A percentile compares a stretch with the other conserved stretches of the same genome.
Evolutionary conservation across 1,140 invertebrate genomes (phyloP).

Genomic region (Scaptomyza montana): DNA sequence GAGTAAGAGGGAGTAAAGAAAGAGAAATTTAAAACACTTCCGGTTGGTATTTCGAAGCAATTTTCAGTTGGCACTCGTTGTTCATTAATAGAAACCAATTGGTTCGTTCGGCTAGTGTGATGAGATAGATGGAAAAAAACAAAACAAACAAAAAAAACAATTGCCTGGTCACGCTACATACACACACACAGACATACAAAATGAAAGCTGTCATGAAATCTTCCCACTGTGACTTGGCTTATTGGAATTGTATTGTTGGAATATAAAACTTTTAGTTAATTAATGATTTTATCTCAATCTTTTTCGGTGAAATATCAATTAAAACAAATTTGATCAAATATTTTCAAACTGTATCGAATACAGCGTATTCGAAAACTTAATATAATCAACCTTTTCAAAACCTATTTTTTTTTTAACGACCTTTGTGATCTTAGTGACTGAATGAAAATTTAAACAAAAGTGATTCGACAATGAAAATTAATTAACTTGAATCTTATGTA

Average conservation of each 20-base stretch:
- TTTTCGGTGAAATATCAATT: background rate
- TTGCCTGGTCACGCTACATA: conserved; percentile 30
- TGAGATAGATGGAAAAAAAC: conserved; percentile 22
- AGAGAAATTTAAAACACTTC: conserved; percentile 73
- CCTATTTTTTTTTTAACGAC: background rate
- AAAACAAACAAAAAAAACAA: conserved; percentile 8
- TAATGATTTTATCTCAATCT: background rate
- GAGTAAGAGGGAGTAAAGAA: conserved; percentile 10
- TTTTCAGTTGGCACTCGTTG: conserved; percentile 47
- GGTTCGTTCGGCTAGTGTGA: conserved; percentile 28
- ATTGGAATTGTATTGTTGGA: background rate
- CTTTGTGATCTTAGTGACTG: background rate
- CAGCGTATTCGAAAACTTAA: too few species aligned
- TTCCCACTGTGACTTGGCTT: background rate
- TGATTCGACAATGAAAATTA: conserved; percentile 4
- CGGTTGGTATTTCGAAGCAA: conserved; percentile 45
- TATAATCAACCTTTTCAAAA: background rate
- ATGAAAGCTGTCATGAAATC: conserved; percentile 8
- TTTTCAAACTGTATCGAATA: too few species aligned
- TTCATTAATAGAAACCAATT: conserved; percentile 76
- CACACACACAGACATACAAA: background rate
- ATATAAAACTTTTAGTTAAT: background rate
- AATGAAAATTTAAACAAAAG: conserved; percentile 12
- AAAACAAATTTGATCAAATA: background rate
- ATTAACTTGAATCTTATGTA: conserved; percentile 1